Evolutionary conservation across 2,113 vertebrate genomes (phyloP).

Genomic region (Gymnocephalus cernua): DNA sequence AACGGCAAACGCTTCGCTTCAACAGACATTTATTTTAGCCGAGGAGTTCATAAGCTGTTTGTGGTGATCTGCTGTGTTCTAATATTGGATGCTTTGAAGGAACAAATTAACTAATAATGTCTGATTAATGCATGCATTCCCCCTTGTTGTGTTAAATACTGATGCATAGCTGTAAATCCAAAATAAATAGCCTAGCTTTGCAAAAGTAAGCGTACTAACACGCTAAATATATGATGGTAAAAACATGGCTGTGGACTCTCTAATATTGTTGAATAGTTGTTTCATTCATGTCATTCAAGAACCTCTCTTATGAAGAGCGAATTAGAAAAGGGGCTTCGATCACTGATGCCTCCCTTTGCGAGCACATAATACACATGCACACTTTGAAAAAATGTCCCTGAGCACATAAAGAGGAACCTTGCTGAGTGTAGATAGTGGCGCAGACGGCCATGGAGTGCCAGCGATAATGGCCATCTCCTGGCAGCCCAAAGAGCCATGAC

Average conservation of each 20-base stretch:
- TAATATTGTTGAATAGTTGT: background rate
- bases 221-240: background rate
- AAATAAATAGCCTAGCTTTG: background rate
- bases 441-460: constrained; percentile 65
- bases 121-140: background rate
- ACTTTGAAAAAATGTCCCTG: constrained; percentile 47
- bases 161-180: background rate
- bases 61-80: constrained; percentile 3
- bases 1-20: background rate
- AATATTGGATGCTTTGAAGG: background rate
- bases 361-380: constrained; percentile 23
- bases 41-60: background rate
- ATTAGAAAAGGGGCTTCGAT: constrained; percentile 45
- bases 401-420: constrained; percentile 67
- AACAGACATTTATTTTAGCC: constrained; percentile 5
- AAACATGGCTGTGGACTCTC: background rate
- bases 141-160: background rate
- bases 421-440: constrained; percentile 68
- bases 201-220: background rate
- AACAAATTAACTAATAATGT: constrained; percentile 16
- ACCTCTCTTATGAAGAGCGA: constrained; percentile 36
- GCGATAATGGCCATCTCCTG: constrained; percentile 76
- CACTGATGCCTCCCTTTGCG: constrained; percentile 16
- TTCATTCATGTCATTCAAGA: constrained; percentile 14
- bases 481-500: constrained; percentile 74